Percentiles rank a stretch among this genome's conserved stretches.
Evolutionary conservation across 30 jellyfish, hydroid and myxozoan genomes (phyloP).

Genomic region (Turritopsis rubra): DNA sequence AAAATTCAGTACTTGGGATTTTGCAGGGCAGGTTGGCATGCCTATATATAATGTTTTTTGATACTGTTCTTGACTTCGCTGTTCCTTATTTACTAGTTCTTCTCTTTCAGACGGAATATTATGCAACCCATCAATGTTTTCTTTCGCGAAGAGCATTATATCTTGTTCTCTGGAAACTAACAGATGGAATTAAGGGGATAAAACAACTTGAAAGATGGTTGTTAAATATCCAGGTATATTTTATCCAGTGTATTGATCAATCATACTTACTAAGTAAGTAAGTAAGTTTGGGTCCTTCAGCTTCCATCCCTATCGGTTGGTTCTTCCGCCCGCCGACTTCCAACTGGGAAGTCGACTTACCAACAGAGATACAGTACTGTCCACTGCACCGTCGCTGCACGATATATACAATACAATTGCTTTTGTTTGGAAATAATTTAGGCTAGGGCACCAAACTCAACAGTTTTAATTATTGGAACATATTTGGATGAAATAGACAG

Average conservation of each 20-base stretch:
- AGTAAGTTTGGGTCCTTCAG: too few species aligned
- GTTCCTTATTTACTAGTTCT: background rate
- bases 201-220: conserved; percentile 83
- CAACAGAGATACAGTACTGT: too few species aligned
- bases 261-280: too few species aligned
- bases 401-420: background rate
- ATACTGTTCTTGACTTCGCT: background rate
- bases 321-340: too few species aligned
- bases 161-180: conserved; percentile 67
- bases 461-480: conserved; percentile 88
- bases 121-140: conserved; percentile 93
- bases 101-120: conserved; percentile 64
- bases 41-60: too few species aligned
- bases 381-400: too few species aligned
- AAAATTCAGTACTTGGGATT: conserved; percentile 89
- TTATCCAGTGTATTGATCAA: too few species aligned
- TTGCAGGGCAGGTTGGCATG: conserved; percentile 84
- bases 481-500: conserved; percentile 57
- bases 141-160: conserved; percentile 74
- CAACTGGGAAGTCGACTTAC: too few species aligned
- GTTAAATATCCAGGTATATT: conserved; percentile 74
- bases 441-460: conserved; percentile 83
- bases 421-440: conserved; percentile 2
- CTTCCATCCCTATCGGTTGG: too few species aligned
- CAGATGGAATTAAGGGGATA: conserved; percentile 72